Evolutionary conservation across 2,113 vertebrate genomes (phyloP).

Genomic region (Mormyrus iriodes): DNA sequence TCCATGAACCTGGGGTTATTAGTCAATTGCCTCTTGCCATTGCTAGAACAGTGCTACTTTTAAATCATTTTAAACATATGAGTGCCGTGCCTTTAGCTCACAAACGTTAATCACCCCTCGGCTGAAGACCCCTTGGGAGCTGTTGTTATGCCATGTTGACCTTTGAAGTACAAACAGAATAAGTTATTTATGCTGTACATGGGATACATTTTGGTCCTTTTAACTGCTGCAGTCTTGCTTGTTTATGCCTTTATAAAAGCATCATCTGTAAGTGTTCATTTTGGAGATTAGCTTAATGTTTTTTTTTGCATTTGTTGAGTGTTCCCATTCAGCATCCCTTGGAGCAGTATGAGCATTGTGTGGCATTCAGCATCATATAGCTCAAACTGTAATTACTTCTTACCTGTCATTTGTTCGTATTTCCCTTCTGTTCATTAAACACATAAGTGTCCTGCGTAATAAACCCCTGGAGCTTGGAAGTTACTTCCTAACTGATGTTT

Average conservation of each 20-base stretch:
- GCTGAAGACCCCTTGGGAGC: neutral
- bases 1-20: neutral
- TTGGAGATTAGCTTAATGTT: neutral
- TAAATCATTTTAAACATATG: neutral
- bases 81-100: neutral
- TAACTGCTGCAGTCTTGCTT: neutral
- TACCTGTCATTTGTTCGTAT: neutral
- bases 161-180: neutral
- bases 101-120: neutral
- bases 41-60: neutral
- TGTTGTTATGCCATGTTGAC: neutral
- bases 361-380: neutral
- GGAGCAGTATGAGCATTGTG: neutral
- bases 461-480: neutral
- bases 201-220: neutral
- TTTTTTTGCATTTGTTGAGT: neutral
- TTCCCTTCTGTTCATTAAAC: neutral
- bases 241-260: neutral
- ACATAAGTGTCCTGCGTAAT: neutral
- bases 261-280: neutral
- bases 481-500: neutral
- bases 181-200: neutral
- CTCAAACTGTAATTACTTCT: neutral
- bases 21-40: neutral
- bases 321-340: neutral